Base-by-base conservation (phyloP, 1,140 invertebrate species). In the Harpegnathos saltator region DNA sequence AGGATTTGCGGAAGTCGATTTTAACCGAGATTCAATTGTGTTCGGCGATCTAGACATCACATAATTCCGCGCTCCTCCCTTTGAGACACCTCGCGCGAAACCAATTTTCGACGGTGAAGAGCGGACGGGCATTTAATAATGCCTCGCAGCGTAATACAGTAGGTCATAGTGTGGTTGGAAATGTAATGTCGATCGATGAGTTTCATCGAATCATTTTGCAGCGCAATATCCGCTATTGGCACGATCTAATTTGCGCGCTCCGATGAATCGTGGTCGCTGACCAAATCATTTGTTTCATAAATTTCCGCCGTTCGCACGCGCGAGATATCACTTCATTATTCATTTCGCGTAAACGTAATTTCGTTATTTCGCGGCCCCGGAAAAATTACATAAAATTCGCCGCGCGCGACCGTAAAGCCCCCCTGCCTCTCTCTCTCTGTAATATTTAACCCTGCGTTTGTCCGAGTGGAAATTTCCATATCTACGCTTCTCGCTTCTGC, bases 171-270 rank as follows among this genome's bases (percentile, higher is more conserved):
- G 65, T 33, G 75, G 75, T 33, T 80, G 65, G 52, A 71, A 80
- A 80, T 71, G 75, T 69, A 80, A 80, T 48, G 65, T 71, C 75
- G 63, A 78, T 78, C 75, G 65, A 71, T 71, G 75, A 71, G 52
- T 80, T 80, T 80, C 75, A 69, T 80, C 75, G 75, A 80, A 80
- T 80, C 75, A 80, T 80, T 80, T 71, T 58, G 65, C 65, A 80
- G 65, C 1, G 52, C 75, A 80, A 80, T 80, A 80, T 80, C 33
- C 75, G 75, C 33, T 80, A 80, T 80, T 80, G 75, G 65, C 52
- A 80, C 75, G 65, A 80, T 80, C 75, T 80, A 80, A 80, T 80
- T 80, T 80, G 65, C 33, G 19, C 63, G 75, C 52, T 69, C n/a
- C 75, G 19, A 80, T 80, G 75, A 80, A 69, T 71, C 52, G 52